Evolutionary conservation across 1,140 invertebrate species (phyloP).

Genomic region (Drosophila bipectinata): DNA sequence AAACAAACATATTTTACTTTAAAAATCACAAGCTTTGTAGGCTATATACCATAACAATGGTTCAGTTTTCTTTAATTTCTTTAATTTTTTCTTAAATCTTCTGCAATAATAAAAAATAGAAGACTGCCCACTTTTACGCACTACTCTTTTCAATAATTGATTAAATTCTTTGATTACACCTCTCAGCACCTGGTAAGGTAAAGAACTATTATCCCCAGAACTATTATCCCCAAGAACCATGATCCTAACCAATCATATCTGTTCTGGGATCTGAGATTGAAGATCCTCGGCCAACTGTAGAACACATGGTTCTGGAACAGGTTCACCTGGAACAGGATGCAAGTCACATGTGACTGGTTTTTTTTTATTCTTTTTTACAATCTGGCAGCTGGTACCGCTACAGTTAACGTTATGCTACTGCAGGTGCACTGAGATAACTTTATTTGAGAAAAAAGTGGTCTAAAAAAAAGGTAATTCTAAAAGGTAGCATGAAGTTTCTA

Average conservation of each 20-base stretch:
- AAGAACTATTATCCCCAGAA: neutral
- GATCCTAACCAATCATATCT: neutral
- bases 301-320: slow-evolving; percentile 21
- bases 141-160: slow-evolving; percentile 22
- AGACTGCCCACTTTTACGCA: neutral
- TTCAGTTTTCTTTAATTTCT: no score
- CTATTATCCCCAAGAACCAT: neutral
- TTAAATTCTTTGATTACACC: slow-evolving; percentile 25
- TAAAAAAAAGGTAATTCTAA: no score
- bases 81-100: neutral
- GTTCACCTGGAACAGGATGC: slow-evolving; percentile 31
- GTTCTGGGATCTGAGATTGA: neutral
- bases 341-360: slow-evolving; percentile 19
- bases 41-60: no score
- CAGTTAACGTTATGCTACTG: slow-evolving; percentile 1
- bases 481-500: no score
- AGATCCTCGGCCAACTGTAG: neutral
- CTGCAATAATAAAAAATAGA: neutral
- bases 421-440: neutral
- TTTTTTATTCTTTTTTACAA: neutral
- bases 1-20: no score
- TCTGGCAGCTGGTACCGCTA: slow-evolving; percentile 25
- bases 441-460: neutral
- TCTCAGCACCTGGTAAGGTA: slow-evolving; percentile 6
- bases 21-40: no score